These are phyloP conservation scores for Stercorarius parasiticus DNA, from an alignment of 2,113 vertebrate species.

Conservation along the genomic window DNA sequence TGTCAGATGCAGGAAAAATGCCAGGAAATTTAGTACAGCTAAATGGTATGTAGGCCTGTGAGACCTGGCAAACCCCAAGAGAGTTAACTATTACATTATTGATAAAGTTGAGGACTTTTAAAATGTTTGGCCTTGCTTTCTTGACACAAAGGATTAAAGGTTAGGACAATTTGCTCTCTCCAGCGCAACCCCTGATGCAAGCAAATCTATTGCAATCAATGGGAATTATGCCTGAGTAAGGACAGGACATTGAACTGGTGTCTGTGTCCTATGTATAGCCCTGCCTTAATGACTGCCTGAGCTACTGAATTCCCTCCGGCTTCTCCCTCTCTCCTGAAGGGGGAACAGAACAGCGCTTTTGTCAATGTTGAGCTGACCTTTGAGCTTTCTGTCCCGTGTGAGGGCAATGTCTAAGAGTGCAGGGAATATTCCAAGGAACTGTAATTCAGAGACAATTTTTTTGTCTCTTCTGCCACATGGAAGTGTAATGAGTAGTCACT, in stretches of 20 bases:
- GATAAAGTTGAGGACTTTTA: constrained; percentile 40
- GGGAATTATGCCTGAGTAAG: not conserved
- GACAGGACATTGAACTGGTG: not conserved
- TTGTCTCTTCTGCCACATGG: not conserved
- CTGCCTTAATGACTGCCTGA: not conserved
- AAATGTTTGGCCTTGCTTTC: constrained; percentile 44
- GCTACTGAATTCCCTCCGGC: not conserved
- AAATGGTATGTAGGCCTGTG: not conserved
- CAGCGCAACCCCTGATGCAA: not conserved
- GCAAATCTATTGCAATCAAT: not conserved
- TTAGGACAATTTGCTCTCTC: not conserved
- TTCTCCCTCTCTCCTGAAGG: not conserved
- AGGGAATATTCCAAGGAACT: not conserved
- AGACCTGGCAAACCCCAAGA: constrained; percentile 34
- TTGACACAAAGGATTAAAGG: constrained; percentile 32
- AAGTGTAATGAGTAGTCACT: not conserved
- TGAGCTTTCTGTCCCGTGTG: not conserved
- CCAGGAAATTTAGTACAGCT: constrained; percentile 29
- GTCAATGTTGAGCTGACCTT: not conserved
- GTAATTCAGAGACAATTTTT: not conserved
- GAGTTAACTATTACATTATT: constrained; percentile 62
- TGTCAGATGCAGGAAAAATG: constrained; percentile 32
- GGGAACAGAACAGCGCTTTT: not conserved
- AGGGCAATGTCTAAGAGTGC: not conserved
- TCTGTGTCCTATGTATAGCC: not conserved